phyloP scores from a whole-genome alignment of 2,797 vertebrate species.

The Chelonia mydas region DNA sequence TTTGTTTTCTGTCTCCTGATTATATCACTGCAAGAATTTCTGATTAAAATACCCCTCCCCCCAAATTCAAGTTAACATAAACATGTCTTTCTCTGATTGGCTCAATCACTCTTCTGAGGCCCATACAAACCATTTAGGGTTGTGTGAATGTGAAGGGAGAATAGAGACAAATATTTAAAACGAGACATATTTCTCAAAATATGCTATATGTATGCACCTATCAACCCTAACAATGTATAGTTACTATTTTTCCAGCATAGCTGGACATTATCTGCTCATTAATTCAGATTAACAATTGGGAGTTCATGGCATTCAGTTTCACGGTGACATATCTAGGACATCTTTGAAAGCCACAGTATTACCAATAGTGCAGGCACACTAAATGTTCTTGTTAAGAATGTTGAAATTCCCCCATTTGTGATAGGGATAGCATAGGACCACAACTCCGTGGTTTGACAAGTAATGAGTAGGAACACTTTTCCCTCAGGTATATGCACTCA shows the following conservation, averaged over 20 bases:
- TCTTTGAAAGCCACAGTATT: constrained; percentile 31
- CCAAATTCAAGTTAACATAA: fast-evolving
- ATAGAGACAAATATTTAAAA: neutral
- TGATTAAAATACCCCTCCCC: neutral
- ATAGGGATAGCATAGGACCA: neutral
- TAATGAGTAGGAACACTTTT: neutral
- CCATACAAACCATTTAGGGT: fast-evolving
- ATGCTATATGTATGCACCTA: neutral
- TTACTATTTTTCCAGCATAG: neutral
- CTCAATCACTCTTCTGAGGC: neutral
- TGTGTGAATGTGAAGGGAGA: neutral
- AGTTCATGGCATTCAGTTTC: neutral
- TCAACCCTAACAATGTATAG: neutral
- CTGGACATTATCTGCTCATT: constrained; percentile 61
- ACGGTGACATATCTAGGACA: constrained; percentile 67
- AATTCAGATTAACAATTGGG: constrained; percentile 65
- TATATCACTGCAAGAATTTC: neutral
- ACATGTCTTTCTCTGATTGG: neutral
- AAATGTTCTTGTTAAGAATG: constrained; percentile 20
- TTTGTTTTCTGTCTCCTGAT: neutral
- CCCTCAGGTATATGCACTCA: fast-evolving
- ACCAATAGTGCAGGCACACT: neutral
- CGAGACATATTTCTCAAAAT: neutral
- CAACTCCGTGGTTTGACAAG: neutral
- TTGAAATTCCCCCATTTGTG: constrained; percentile 31